Conservation (phyloP, 2,797 vertebrate species). For the Diceros bicornis region DNA sequence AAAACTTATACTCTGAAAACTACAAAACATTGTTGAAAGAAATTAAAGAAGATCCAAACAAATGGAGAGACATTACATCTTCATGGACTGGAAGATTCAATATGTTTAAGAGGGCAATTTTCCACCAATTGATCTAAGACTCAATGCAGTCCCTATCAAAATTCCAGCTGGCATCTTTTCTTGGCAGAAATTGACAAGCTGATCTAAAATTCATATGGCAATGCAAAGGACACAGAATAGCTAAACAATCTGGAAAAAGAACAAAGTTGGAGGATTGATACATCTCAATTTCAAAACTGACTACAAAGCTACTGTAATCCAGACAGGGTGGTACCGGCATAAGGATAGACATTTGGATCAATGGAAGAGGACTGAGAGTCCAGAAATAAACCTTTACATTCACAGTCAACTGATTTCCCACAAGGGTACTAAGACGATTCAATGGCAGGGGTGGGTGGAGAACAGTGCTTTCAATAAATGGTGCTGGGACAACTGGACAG, state of each 20-base stretch:
- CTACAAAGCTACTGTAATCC: background rate
- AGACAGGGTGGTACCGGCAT: background rate
- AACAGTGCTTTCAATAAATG: background rate
- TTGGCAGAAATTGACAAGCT: slow-evolving; percentile 24
- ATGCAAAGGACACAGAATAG: slow-evolving; percentile 23
- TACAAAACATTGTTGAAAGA: background rate
- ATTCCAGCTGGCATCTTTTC: background rate
- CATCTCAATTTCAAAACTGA: slow-evolving; percentile 46
- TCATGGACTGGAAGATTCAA: background rate
- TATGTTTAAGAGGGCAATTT: background rate
- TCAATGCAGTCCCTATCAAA: background rate
- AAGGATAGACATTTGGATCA: background rate
- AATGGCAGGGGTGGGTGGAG: background rate
- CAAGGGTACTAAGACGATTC: background rate
- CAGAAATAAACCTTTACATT: background rate
- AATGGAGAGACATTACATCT: background rate
- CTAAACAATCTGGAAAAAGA: slow-evolving; percentile 22
- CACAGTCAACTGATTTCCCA: background rate
- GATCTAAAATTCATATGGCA: slow-evolving; percentile 44
- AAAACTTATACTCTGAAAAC: slow-evolving; percentile 56
- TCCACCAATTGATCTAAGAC: background rate
- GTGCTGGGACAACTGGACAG: background rate
- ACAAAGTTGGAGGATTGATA: background rate
- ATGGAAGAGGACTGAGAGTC: background rate
- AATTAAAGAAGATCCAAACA: slow-evolving; percentile 43